Conservation (phyloP, 2,888 invertebrate species). For the Cephalotes varians region DNA sequence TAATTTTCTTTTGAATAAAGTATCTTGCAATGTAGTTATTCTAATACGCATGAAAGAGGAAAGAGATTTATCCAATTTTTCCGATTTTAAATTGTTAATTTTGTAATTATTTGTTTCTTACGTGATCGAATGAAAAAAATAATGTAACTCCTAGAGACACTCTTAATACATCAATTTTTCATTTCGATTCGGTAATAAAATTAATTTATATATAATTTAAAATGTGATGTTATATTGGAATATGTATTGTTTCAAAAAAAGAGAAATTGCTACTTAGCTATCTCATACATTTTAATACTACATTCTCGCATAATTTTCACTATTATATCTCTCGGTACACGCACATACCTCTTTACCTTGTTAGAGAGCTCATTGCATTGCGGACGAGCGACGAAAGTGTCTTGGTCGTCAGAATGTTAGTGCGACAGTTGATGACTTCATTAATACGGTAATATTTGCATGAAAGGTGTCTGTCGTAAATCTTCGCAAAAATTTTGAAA, state of each 20-base stretch:
- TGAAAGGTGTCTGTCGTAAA: constrained; percentile 45
- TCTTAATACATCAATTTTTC: background rate
- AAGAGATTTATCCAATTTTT: background rate
- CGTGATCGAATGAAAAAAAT: background rate
- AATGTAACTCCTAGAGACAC: background rate
- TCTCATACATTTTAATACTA: constrained; percentile 29
- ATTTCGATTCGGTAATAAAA: background rate
- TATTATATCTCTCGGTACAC: background rate
- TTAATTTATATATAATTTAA: background rate
- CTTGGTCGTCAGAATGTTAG: constrained; percentile 45
- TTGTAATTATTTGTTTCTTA: background rate
- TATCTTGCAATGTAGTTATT: background rate
- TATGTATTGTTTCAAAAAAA: background rate
- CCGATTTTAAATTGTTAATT: constrained; percentile 10
- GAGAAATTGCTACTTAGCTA: background rate
- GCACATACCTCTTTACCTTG: background rate
- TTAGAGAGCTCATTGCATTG: constrained; percentile 13
- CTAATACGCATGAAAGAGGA: background rate
- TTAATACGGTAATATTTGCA: constrained; percentile 58
- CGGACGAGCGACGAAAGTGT: constrained; percentile 5
- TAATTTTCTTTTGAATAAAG: constrained; percentile 13
- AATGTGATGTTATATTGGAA: background rate
- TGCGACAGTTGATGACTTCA: constrained; percentile 51
- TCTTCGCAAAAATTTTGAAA: constrained; percentile 43
- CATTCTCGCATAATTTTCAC: constrained; percentile 19